These are phyloP conservation scores for Conger conger DNA, from an alignment of 2,113 vertebrate species.

Conservation along the genomic window DNA sequence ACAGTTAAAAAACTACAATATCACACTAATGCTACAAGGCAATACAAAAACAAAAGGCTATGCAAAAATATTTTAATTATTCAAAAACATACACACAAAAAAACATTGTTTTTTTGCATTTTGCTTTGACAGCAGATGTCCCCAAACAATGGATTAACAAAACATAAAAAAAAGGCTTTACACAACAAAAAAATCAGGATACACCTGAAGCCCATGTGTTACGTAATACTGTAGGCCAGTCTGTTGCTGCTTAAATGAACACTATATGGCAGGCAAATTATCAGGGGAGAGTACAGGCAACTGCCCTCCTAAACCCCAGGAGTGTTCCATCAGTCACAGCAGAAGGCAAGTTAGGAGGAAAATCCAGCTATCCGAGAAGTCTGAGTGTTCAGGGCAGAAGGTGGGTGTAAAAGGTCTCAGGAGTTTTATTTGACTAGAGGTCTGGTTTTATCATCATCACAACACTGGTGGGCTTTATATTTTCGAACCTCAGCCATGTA, in stretches of 20 bases:
- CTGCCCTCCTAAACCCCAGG: slow-evolving; percentile 38
- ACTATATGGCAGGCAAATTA: slow-evolving; percentile 8
- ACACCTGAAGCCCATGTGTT: not conserved
- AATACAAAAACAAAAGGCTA: not conserved
- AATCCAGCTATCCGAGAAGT: too few species aligned
- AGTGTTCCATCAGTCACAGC: slow-evolving; percentile 41
- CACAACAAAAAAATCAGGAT: not conserved
- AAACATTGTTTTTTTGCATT: not conserved
- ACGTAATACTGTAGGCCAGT: not conserved
- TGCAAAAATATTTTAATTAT: not conserved
- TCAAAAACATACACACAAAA: not conserved
- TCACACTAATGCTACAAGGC: not conserved
- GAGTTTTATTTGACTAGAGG: slow-evolving; percentile 73
- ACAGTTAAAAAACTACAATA: not conserved
- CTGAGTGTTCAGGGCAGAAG: not conserved
- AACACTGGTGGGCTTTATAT: slow-evolving; percentile 78
- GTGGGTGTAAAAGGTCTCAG: not conserved
- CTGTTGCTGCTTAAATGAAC: not conserved
- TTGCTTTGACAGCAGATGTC: not conserved
- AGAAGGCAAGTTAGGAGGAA: slow-evolving; percentile 42
- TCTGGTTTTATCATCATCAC: slow-evolving; percentile 76
- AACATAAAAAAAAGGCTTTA: not conserved
- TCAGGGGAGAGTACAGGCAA: slow-evolving; percentile 16
- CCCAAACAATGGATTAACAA: not conserved
- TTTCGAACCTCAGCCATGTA: slow-evolving; percentile 82